These are phyloP conservation scores for Eupsilia transversa DNA, from an alignment of 2,888 invertebrate species.

Conservation along the genomic window DNA sequence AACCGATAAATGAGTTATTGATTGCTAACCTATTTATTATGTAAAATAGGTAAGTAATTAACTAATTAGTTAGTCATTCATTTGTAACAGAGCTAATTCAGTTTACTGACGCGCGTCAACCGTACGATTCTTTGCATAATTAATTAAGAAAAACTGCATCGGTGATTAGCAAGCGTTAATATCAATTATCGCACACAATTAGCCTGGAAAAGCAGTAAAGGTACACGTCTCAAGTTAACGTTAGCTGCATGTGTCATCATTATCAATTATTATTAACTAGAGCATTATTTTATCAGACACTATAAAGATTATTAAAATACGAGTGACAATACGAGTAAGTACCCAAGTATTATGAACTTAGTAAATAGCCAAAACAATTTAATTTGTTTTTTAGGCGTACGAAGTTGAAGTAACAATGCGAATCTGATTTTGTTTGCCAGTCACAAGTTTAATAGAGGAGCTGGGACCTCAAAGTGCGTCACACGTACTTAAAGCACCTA, in stretches of 20 bases:
- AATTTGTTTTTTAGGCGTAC: background rate
- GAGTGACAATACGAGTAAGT: no score
- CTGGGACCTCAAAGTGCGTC: background rate
- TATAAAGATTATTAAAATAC: background rate
- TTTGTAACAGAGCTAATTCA: slow-evolving; percentile 23
- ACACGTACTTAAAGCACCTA: no score
- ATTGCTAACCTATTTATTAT: slow-evolving; percentile 49
- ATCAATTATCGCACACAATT: slow-evolving; percentile 49
- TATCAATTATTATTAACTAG: background rate
- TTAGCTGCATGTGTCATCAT: slow-evolving; percentile 19
- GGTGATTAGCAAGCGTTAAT: slow-evolving; percentile 41
- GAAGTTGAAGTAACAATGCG: background rate
- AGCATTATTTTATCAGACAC: background rate
- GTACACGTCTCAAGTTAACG: slow-evolving; percentile 23
- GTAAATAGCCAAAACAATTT: background rate
- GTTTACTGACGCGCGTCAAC: slow-evolving; percentile 28
- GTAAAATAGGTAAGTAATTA: slow-evolving; percentile 35
- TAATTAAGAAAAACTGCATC: slow-evolving; percentile 45
- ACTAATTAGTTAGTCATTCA: slow-evolving; percentile 40
- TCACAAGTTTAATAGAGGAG: background rate
- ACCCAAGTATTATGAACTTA: background rate
- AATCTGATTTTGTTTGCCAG: background rate
- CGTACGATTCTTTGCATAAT: slow-evolving; percentile 39
- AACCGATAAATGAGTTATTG: slow-evolving; percentile 30
- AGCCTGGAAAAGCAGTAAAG: slow-evolving; percentile 7